A percentile compares a stretch with the other conserved stretches of the same genome.
These are phyloP conservation scores for Iselma pallidipennis DNA, from an alignment of 2,888 invertebrate species.

Conservation along the genomic window DNA sequence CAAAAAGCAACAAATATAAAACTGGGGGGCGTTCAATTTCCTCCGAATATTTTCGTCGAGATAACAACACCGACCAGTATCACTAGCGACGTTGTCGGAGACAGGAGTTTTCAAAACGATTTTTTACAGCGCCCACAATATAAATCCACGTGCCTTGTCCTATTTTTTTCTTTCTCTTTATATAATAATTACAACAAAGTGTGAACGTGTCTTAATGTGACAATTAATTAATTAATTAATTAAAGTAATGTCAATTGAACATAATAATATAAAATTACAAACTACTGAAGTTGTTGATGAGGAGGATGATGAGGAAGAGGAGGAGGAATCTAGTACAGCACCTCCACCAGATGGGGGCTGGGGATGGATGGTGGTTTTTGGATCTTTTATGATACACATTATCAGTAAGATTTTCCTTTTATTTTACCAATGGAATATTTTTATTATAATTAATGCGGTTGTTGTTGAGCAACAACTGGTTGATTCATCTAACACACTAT, in stretches of 20 bases:
- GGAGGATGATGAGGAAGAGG: constrained; percentile 39
- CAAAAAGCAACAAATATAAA: not conserved
- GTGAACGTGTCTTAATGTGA: not conserved
- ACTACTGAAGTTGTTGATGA: constrained; percentile 26
- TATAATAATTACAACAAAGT: not conserved
- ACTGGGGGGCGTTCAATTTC: not conserved
- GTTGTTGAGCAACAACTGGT: too few species aligned
- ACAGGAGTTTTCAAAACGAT: not conserved
- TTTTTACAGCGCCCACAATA: too few species aligned
- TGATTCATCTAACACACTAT: too few species aligned
- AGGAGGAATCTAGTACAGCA: constrained; percentile 50
- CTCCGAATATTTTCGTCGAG: not conserved
- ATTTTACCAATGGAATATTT: too few species aligned
- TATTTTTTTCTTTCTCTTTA: not conserved
- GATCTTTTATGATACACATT: constrained; percentile 95
- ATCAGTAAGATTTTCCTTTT: constrained; percentile 78
- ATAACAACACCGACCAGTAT: not conserved
- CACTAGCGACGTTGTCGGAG: not conserved
- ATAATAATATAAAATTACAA: not conserved
- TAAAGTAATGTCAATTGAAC: not conserved
- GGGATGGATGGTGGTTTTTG: constrained; percentile 94
- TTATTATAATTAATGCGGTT: too few species aligned
- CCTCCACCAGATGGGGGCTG: constrained; percentile 89
- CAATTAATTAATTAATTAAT: not conserved
- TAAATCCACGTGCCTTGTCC: not conserved